Evolutionary conservation across 2,113 vertebrate genomes (phyloP).

Genomic region (Trachemys scripta): DNA sequence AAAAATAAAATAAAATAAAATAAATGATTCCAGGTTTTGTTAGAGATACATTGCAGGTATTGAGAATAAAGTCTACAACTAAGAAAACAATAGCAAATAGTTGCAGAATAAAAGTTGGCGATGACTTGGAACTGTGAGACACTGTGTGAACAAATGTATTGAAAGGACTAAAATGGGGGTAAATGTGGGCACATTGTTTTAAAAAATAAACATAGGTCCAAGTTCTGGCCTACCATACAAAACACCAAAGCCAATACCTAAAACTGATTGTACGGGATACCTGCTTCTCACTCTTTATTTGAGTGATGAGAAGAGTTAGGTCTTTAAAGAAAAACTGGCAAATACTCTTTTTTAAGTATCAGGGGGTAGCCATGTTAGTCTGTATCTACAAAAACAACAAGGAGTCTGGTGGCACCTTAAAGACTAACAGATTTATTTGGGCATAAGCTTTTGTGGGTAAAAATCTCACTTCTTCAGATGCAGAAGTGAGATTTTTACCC

Average conservation of each 20-base stretch:
- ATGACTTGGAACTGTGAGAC: neutral
- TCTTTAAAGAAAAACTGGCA: neutral
- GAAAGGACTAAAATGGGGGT: neutral
- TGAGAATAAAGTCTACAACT: neutral
- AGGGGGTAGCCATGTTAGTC: too few species aligned
- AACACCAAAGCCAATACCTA: neutral
- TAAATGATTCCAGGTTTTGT: too few species aligned
- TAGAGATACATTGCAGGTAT: neutral
- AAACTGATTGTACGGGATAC: neutral
- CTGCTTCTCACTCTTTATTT: rapidly evolving
- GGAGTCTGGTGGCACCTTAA: too few species aligned
- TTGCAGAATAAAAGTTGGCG: neutral
- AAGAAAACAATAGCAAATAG: neutral
- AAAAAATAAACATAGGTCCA: neutral
- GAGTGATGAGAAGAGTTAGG: neutral
- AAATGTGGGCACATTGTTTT: neutral
- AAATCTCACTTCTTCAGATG: too few species aligned
- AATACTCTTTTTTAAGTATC: neutral
- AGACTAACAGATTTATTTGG: too few species aligned
- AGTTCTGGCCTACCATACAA: neutral
- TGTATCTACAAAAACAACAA: too few species aligned
- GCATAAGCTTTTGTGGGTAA: too few species aligned
- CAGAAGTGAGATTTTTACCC: too few species aligned
- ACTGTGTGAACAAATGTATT: neutral
- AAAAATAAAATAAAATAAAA: too few species aligned